Evolutionary conservation across 1,140 invertebrate species (phyloP), one percentile per base, ranked within the genome.

Genomic region (Cotesia glomerata): DNA sequence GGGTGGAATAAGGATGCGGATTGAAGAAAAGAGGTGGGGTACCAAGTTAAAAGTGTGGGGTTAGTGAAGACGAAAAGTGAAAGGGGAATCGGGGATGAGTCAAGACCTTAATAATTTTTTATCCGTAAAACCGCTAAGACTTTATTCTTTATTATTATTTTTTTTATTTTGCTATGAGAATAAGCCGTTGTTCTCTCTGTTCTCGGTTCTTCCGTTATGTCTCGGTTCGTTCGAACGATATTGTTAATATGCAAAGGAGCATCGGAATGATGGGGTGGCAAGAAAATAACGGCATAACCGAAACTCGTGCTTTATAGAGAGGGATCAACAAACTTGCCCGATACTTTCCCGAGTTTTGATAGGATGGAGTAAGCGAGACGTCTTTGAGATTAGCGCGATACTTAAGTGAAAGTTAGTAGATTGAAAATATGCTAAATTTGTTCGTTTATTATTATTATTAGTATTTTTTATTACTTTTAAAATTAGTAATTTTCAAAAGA

Each of bases 191-290:
- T 51, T 36, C 65, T 56, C 39, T 35, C 51, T 35, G n/a, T 63
- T 18, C 63, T 32, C 52, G 62, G 39, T 45, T 45, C 8, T 45
- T 45, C 39, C 39, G 39, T 45, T 45, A 45, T 45, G 39, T 45
- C 39, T 45, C 39, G 39, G 39, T 45, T 63, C 61, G 62, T 58
- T 85, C 81, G 77, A 82, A 79, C 81, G 81, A 86, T 87, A 86
- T 85, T 87, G 85, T 87, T 87, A 87, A 86, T 86, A 87, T 87
- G 85, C 84, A 87, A 87, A 87, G 81, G 80, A 86, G 85, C 80
- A 86, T 86, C 83, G 84, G 74, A 79, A 84, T 45, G 84, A 85
- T 86, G 79, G 84, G 83, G 82, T 86, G 81, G 81, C 75, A 71
- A 80, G 82, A 81, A 80, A 79, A 86, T 85, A 84, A 85, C 80